Conservation (phyloP, 2,113 vertebrate species). For the western clawed frog (Xenopus tropicalis) region UCB_Xtro_10.0 CM004447.2:48269501-48270000, state of each 20-base stretch:
- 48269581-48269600: conserved; percentile 17
- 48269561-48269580: conserved; percentile 28
- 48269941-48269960: no score
- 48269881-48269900: no score
- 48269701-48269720: not conserved
- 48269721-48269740: not conserved
- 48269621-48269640: conserved; percentile 36
- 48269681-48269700: not conserved
- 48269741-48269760: not conserved
- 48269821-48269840: no score
- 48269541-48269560: conserved; percentile 31
- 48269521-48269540: conserved; percentile 19
- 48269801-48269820: no score
- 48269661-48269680: not conserved
- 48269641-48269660: conserved; percentile 22
- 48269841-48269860: no score
- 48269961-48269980: no score
- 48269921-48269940: no score
- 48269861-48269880: no score
- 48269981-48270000: no score
- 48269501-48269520: conserved; percentile 32
- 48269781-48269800: no score
- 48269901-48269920: no score
- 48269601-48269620: conserved; percentile 10
- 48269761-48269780: not conserved